Percentiles rank a stretch among this genome's conserved stretches.
Conservation (phyloP, 2,113 vertebrate species). For the Engystomops pustulosus region DNA sequence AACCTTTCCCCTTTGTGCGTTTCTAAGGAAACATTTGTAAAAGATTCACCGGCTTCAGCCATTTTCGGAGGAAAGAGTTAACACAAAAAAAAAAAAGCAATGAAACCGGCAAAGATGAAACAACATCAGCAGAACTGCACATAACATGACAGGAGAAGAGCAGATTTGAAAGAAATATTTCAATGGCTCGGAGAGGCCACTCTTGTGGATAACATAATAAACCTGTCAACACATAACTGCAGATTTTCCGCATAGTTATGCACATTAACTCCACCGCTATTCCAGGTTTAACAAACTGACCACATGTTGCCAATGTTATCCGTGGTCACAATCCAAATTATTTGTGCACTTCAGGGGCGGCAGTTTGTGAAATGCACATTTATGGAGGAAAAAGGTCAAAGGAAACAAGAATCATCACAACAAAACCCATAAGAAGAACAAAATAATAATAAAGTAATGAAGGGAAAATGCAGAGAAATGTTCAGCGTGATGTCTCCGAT, state of each 20-base stretch:
- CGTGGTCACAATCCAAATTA: slow-evolving; percentile 32
- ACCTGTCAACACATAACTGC: slow-evolving; percentile 11
- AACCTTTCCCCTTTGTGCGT: neutral
- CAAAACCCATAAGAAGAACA: neutral
- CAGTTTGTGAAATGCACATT: slow-evolving; percentile 2
- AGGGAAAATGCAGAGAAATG: neutral
- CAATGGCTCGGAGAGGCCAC: neutral
- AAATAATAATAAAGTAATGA: neutral
- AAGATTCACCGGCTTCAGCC: neutral
- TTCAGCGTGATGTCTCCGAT: neutral
- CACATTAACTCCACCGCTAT: slow-evolving; percentile 17
- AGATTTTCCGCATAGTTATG: slow-evolving; percentile 9
- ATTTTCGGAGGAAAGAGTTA: neutral
- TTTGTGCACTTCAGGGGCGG: slow-evolving; percentile 2
- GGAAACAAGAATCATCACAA: neutral
- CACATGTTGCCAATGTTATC: slow-evolving; percentile 27
- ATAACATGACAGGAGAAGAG: neutral
- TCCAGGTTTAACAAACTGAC: neutral
- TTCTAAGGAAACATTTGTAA: slow-evolving; percentile 38
- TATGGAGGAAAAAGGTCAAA: neutral
- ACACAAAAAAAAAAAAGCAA: neutral
- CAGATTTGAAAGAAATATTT: neutral
- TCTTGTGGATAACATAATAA: slow-evolving; percentile 20
- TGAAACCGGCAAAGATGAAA: slow-evolving; percentile 10
- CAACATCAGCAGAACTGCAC: neutral